phyloP scores from a whole-genome alignment of 35 echinoderm and acorn worm genomes.

The Anneissia japonica region DNA sequence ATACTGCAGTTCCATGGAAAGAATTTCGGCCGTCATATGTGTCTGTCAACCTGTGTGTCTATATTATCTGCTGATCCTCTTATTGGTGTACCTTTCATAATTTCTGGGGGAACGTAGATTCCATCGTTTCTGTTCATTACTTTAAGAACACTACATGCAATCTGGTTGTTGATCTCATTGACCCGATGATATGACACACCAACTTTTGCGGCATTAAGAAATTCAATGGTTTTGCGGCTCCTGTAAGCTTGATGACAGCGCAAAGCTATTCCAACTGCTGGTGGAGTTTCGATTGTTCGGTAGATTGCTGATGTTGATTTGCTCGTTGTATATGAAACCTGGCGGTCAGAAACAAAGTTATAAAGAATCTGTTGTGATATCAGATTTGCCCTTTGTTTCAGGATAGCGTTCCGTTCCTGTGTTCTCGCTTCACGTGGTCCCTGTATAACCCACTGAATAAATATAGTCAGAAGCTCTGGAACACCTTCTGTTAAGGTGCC shows the following conservation, averaged over 20 bases:
- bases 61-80: slow-evolving; percentile 24
- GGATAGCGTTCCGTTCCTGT: neutral
- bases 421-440: neutral
- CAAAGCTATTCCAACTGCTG: neutral
- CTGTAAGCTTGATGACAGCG: neutral
- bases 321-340: neutral
- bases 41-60: slow-evolving; percentile 1
- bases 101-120: slow-evolving; percentile 20
- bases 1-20: neutral
- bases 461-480: neutral
- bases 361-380: neutral
- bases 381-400: neutral
- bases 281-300: neutral
- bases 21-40: neutral
- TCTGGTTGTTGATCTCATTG: slow-evolving; percentile 11
- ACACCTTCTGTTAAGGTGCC: neutral
- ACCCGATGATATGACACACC: slow-evolving; percentile 28
- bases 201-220: slow-evolving; percentile 7
- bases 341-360: no score
- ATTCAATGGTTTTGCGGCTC: slow-evolving; percentile 1
- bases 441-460: slow-evolving; percentile 2
- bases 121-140: slow-evolving; percentile 25
- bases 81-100: slow-evolving; percentile 4
- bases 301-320: neutral
- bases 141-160: neutral